Evolutionary conservation across 2,888 invertebrate genomes (phyloP).

Genomic region (Hyposoter didymator): DNA sequence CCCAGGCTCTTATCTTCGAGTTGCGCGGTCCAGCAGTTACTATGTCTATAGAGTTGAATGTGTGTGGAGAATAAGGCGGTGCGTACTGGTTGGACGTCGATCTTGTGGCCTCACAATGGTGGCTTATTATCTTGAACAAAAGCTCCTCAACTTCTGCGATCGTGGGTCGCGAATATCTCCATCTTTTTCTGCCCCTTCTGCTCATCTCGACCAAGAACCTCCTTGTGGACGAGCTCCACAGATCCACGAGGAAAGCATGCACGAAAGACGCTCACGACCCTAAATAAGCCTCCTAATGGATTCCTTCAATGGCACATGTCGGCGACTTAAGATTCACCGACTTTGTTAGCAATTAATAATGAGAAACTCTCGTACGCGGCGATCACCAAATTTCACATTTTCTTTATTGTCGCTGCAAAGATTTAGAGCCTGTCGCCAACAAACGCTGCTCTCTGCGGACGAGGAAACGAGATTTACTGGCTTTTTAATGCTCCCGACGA

Average conservation of each 20-base stretch:
- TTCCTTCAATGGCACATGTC: conserved; percentile 83
- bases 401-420: conserved; percentile 48
- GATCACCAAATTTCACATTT: conserved; percentile 35
- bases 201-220: background rate
- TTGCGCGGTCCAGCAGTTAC: conserved; percentile 61
- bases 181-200: conserved; percentile 18
- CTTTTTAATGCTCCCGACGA: background rate
- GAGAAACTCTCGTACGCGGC: conserved; percentile 47
- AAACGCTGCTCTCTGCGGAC: conserved; percentile 40
- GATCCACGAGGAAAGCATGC: conserved; percentile 57
- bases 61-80: conserved; percentile 69
- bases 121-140: conserved; percentile 83
- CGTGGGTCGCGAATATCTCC: conserved; percentile 61
- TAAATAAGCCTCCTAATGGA: conserved; percentile 80
- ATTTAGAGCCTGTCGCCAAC: conserved; percentile 66
- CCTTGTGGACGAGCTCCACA: background rate
- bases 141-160: conserved; percentile 75
- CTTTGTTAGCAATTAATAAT: conserved; percentile 78
- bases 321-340: conserved; percentile 81
- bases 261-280: conserved; percentile 73
- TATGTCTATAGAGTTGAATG: conserved; percentile 25
- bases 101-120: conserved; percentile 80
- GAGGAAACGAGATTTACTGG: conserved; percentile 46
- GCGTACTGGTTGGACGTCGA: conserved; percentile 60
- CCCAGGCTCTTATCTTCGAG: conserved; percentile 69